Percentiles rank a stretch among this genome's conserved stretches.
Conservation (phyloP, 2,113 vertebrate species). For the Gobiocypris rarus region DNA sequence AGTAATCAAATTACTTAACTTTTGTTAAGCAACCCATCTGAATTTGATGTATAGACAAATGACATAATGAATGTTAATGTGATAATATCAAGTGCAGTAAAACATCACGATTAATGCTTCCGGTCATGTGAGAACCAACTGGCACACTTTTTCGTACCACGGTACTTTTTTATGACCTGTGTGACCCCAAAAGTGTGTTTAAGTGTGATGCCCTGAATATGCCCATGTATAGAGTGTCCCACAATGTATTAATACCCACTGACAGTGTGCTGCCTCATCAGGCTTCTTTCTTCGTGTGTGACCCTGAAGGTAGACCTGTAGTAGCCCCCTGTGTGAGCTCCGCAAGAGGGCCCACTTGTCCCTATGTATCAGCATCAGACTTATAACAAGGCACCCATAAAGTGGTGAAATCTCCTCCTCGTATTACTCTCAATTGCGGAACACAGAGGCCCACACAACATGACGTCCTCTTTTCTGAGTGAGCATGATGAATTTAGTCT, state of each 20-base stretch:
- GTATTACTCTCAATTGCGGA: neutral
- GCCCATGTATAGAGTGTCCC: neutral
- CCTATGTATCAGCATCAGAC: conserved; percentile 45
- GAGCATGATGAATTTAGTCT: neutral
- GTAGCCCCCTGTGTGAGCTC: conserved; percentile 9
- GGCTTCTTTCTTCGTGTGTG: neutral
- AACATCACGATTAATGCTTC: neutral
- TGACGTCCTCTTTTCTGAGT: neutral
- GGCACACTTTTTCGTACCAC: neutral
- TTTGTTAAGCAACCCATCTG: neutral
- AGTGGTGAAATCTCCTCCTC: conserved; percentile 10
- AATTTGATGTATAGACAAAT: neutral
- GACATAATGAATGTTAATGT: neutral
- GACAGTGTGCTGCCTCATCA: neutral
- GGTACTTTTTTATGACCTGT: neutral
- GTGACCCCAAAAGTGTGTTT: neutral
- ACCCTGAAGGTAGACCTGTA: conserved; percentile 33
- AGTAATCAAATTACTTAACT: neutral
- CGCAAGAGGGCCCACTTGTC: conserved; percentile 1
- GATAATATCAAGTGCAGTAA: neutral
- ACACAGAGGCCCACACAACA: neutral
- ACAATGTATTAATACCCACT: neutral
- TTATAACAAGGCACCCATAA: conserved; percentile 42
- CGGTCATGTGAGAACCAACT: neutral
- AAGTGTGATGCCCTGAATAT: neutral